Evolutionary conservation across 2,888 invertebrate genomes (phyloP).

Genomic region (Pristionchus arcanus): DNA sequence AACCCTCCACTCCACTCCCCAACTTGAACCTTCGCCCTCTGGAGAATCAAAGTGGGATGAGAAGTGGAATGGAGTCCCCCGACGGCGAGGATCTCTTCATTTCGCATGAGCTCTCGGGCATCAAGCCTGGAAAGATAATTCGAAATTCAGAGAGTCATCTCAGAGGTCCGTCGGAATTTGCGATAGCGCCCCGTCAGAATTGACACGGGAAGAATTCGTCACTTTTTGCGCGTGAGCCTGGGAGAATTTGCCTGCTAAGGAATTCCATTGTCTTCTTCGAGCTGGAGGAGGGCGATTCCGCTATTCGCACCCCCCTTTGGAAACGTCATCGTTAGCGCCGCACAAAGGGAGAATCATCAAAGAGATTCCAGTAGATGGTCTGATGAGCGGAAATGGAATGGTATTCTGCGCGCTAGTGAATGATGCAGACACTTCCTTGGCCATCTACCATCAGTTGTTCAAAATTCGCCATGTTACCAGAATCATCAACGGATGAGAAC

Average conservation of each 20-base stretch:
- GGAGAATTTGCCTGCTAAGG: neutral
- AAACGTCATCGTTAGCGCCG: neutral
- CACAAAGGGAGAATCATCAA: slow-evolving; percentile 1
- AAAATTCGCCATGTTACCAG: no score
- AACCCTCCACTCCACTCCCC: neutral
- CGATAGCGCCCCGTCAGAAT: neutral
- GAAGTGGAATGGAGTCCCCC: neutral
- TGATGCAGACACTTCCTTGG: no score
- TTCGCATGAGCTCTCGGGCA: neutral
- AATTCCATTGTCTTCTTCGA: slow-evolving; percentile 8
- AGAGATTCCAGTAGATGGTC: neutral
- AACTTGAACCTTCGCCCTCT: slow-evolving; percentile 1
- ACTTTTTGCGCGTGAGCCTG: neutral
- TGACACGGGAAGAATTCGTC: slow-evolving; percentile 30
- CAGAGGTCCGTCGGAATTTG: neutral
- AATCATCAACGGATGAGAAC: no score
- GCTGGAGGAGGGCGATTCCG: neutral
- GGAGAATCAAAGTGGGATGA: neutral
- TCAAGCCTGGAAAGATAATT: neutral
- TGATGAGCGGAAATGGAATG: neutral
- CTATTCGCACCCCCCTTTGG: neutral
- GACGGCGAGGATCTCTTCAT: neutral
- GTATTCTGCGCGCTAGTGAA: no score
- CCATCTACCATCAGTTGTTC: no score
- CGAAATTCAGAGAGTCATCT: neutral